Conservation (phyloP, 2,888 invertebrate genomes). For the Achlya flavicornis region DNA sequence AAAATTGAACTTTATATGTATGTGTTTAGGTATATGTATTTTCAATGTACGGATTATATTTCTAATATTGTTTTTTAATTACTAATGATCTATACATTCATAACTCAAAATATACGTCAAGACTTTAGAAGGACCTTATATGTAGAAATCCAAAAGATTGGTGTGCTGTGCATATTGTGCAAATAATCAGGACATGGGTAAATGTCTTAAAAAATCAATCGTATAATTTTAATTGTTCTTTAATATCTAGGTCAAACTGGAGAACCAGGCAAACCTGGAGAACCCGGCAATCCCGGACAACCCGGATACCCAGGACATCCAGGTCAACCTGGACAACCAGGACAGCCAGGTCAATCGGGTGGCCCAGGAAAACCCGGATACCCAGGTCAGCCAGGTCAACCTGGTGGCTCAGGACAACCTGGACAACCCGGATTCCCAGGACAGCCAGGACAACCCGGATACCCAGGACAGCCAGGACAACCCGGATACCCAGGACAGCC, state of each 20-base stretch:
- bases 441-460: slow-evolving; percentile 46
- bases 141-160: too few species aligned
- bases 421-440: slow-evolving; percentile 40
- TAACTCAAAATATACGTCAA: too few species aligned
- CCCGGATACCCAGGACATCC: slow-evolving; percentile 49
- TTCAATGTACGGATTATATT: too few species aligned
- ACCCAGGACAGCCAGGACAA: slow-evolving; percentile 32
- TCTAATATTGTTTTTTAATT: too few species aligned
- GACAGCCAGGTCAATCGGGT: slow-evolving; percentile 29
- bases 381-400: slow-evolving; percentile 31
- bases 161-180: too few species aligned
- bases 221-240: too few species aligned
- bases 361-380: slow-evolving; percentile 43
- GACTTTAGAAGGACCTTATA: too few species aligned
- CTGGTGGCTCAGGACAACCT: slow-evolving; percentile 41
- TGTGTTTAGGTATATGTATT: too few species aligned
- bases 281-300: slow-evolving; percentile 46
- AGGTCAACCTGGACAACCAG: slow-evolving; percentile 32
- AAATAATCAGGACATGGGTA: too few species aligned
- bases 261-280: slow-evolving; percentile 39
- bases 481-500: slow-evolving; percentile 27
- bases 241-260: slow-evolving; percentile 19
- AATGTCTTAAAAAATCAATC: too few species aligned
- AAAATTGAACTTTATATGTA: too few species aligned
- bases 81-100: too few species aligned